These are phyloP conservation scores for Bicyclus anynana DNA, from an alignment of 1,140 invertebrate species.

Conservation along the genomic window DNA sequence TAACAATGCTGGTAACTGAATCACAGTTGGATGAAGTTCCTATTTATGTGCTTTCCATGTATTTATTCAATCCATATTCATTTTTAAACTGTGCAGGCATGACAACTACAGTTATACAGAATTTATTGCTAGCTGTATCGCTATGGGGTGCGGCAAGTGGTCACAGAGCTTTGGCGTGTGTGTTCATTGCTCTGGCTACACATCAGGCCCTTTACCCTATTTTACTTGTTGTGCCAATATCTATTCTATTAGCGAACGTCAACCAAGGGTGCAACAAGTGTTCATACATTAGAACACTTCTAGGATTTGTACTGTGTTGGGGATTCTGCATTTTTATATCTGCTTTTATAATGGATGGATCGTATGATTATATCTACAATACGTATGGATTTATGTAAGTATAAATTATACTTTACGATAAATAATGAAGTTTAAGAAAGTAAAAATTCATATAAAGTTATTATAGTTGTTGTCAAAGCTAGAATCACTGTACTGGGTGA, in stretches of 20 bases:
- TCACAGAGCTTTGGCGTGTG: conserved; percentile 78
- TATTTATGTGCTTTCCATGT: conserved; percentile 86
- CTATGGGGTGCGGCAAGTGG: conserved; percentile 85
- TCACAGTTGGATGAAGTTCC: conserved; percentile 78
- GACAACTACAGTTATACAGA: conserved; percentile 94
- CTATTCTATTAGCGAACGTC: conserved; percentile 69
- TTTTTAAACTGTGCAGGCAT: conserved; percentile 93
- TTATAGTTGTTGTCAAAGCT: too few relatives aligned
- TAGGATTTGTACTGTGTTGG: conserved; percentile 70
- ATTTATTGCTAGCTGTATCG: conserved; percentile 86
- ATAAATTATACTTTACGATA: neutral
- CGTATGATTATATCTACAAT: conserved; percentile 85
- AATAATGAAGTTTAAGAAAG: neutral
- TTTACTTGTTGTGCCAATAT: conserved; percentile 88
- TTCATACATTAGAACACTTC: conserved; percentile 69
- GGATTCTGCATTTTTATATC: conserved; percentile 69
- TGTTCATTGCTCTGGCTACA: conserved; percentile 86
- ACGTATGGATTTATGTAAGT: conserved; percentile 92
- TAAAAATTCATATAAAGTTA: neutral
- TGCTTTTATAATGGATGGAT: conserved; percentile 77
- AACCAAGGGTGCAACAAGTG: conserved; percentile 72
- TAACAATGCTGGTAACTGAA: conserved; percentile 78
- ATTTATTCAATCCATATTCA: conserved; percentile 95
- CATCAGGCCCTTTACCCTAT: conserved; percentile 93
- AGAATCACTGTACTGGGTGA: too few relatives aligned